These are phyloP conservation scores for Phallusia fumigata DNA, from an alignment of 23 tunicate species.

Conservation along the genomic window DNA sequence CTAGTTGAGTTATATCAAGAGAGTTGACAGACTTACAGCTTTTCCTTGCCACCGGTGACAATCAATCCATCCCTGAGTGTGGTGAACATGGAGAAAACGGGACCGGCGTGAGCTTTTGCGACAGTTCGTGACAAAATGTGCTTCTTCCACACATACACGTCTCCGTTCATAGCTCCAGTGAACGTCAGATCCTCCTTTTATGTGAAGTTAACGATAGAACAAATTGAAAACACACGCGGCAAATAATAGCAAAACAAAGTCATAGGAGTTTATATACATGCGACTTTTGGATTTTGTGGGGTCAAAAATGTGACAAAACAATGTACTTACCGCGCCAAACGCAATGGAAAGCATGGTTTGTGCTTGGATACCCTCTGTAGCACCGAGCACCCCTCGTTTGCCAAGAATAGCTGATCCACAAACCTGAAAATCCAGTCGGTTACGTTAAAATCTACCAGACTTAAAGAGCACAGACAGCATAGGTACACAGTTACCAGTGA, in stretches of 20 bases:
- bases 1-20: background rate
- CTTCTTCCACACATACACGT: constrained; percentile 93
- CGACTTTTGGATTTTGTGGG: background rate
- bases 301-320: background rate
- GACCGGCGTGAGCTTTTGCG: constrained; percentile 91
- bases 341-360: constrained; percentile 97
- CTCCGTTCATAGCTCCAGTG: constrained; percentile 99
- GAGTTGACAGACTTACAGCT: constrained; percentile 17
- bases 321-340: constrained; percentile 74
- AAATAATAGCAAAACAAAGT: background rate
- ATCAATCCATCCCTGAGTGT: constrained; percentile 98
- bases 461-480: too few species aligned
- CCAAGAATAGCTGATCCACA: constrained; percentile 81
- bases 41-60: constrained; percentile 97
- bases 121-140: constrained; percentile 68
- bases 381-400: constrained; percentile 80
- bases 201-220: background rate
- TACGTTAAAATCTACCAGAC: too few species aligned
- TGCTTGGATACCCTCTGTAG: constrained; percentile 58
- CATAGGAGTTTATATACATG: background rate
- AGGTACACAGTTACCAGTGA: too few species aligned
- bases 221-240: background rate
- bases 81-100: constrained; percentile 97
- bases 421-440: constrained; percentile 27
- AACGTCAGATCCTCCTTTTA: constrained; percentile 71